These are phyloP conservation scores for Pantala flavescens DNA, from an alignment of 1,140 invertebrate genomes.

Conservation along the genomic window DNA sequence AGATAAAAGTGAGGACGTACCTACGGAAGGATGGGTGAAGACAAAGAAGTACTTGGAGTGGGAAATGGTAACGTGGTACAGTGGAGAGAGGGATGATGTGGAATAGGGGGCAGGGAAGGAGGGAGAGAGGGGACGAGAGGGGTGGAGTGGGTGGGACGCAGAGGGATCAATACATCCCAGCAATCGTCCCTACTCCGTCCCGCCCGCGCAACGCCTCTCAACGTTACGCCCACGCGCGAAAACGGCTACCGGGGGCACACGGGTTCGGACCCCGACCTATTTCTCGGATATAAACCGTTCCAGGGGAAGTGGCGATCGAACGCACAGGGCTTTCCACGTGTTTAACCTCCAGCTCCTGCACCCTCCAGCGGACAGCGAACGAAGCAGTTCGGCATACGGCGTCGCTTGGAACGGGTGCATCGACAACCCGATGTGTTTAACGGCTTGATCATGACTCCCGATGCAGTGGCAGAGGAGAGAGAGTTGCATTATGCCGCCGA, in stretches of 20 bases:
- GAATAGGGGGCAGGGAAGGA: neutral
- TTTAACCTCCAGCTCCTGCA: neutral
- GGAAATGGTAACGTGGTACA: neutral
- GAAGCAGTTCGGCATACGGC: neutral
- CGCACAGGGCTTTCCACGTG: neutral
- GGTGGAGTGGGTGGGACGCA: neutral
- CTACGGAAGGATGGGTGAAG: neutral
- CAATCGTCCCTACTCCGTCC: neutral
- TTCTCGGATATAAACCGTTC: slow-evolving; percentile 1
- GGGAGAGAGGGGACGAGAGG: neutral
- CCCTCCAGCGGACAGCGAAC: neutral
- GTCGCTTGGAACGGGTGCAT: neutral
- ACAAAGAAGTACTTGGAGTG: neutral
- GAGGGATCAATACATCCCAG: slow-evolving; percentile 6
- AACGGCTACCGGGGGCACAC: neutral
- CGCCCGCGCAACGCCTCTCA: neutral
- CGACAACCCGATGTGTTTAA: neutral
- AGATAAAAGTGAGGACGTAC: too few relatives aligned
- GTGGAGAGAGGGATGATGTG: neutral
- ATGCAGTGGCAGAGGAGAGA: too few relatives aligned
- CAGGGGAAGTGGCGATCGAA: slow-evolving; percentile 6
- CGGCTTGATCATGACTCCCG: too few relatives aligned
- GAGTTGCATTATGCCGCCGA: too few relatives aligned
- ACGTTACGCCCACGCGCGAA: neutral
- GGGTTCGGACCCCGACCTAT: slow-evolving; percentile 1